A percentile compares a stretch with the other conserved stretches of the same genome.
Evolutionary conservation across 1,140 invertebrate species (phyloP).

Genomic region (Amphibalanus amphitrite): DNA sequence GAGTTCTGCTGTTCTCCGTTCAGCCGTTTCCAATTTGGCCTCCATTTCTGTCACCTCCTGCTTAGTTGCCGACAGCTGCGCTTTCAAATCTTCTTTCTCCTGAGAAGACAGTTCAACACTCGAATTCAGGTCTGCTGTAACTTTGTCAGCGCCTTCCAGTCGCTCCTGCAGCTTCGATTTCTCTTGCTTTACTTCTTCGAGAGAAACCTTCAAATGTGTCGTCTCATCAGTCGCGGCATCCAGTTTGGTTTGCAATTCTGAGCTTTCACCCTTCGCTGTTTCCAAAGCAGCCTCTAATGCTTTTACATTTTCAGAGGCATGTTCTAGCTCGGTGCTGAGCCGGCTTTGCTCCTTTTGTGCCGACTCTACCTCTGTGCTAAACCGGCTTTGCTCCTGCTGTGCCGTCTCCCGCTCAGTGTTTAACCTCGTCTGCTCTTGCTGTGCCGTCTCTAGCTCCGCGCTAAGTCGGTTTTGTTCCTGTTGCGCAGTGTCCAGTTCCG

Average conservation of each 20-base stretch:
- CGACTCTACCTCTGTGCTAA: background rate
- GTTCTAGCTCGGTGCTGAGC: background rate
- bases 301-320: background rate
- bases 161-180: background rate
- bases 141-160: background rate
- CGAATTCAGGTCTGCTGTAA: background rate
- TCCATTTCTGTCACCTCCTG: too few species aligned
- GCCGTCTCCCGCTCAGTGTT: background rate
- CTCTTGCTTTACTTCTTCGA: background rate
- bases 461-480: background rate
- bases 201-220: background rate
- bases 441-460: background rate
- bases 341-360: background rate
- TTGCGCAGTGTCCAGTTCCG: background rate
- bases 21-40: too few species aligned
- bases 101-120: too few species aligned
- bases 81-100: too few species aligned
- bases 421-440: background rate
- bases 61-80: too few species aligned
- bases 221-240: background rate
- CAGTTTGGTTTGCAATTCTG: background rate
- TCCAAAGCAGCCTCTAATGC: background rate
- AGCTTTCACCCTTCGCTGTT: background rate
- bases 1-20: too few species aligned
- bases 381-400: background rate